Base-by-base conservation (phyloP, 2,888 invertebrate genomes). In the Pseudanteris insignis region DNA sequence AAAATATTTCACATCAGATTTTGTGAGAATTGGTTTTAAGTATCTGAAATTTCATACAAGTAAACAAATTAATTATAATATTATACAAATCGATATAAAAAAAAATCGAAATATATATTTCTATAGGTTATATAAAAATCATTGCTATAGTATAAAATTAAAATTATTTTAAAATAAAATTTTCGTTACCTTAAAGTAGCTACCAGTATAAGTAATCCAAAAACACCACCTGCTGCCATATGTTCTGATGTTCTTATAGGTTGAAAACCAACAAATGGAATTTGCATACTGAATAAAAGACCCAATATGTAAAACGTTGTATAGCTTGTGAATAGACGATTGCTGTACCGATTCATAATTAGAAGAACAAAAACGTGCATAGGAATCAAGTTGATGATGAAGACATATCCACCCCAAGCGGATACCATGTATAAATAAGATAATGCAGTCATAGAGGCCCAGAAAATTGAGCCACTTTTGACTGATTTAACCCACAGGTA, bases 351-450 rank as follows among this genome's bases (percentile, higher is more conserved):
- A 28, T 97, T 98, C 95, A 98, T 97, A 33, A 97, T 82, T 32
- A 99, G 83, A 28, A 99, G 83, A 1, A 90, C 90, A 82, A 99
- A 96, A 2, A 97, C 97, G 77, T 99, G 99, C 7, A 99, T 86
- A 0, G 99, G 99, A 67, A 99, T 98, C 75, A 99, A 83, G 82
- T 99, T 99, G 77, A 98, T 99, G 72, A 99, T 99, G 80, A 98
- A 99, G 28, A 99, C 98, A 78, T 99, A 99, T 65, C 99, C 99
- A 69, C 99, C 99, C 99, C 99, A 99, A 67, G 98, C 98, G 62
- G 97, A 98, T 1, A 98, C 99, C 99, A 99, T 99, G 82, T 99
- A 99, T 82, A 99, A 98, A 82, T 99, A 99, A 0, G 97, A 95
- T 2, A 99, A 78, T 4, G 99, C 93, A 47, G 97, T 90, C 76